phyloP scores from a whole-genome alignment of 1,140 invertebrate species.

The Drosophila rufa region DNA sequence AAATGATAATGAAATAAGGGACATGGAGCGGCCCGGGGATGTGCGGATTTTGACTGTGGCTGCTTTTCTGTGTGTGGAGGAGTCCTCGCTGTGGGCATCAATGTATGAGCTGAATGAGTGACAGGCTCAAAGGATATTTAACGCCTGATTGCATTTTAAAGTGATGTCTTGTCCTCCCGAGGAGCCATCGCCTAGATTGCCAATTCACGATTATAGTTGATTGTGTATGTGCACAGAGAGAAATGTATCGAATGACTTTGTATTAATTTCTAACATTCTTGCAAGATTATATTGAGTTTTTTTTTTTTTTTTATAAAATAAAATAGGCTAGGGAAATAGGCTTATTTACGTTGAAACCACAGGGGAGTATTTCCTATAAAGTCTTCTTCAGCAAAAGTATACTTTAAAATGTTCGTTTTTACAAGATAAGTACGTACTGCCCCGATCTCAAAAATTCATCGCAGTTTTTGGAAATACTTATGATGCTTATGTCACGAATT shows the following conservation, averaged over 20 bases:
- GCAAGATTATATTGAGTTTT: too few species aligned
- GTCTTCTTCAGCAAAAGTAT: too few species aligned
- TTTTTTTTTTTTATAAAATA: too few species aligned
- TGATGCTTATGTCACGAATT: too few species aligned
- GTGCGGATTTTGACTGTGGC: constrained; percentile 21
- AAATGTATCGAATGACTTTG: not conserved
- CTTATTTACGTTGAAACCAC: not conserved
- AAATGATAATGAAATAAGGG: constrained; percentile 53
- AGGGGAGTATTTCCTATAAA: not conserved
- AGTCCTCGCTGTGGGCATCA: constrained; percentile 36
- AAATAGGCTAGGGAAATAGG: not conserved
- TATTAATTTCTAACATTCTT: not conserved
- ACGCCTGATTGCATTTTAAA: constrained; percentile 75
- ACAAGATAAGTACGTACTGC: too few species aligned
- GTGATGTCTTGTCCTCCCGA: constrained; percentile 52
- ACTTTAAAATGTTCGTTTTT: too few species aligned
- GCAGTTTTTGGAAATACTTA: too few species aligned
- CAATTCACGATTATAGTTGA: constrained; percentile 44
- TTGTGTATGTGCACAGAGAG: constrained; percentile 22
- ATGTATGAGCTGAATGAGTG: constrained; percentile 65
- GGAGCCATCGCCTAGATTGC: constrained; percentile 51
- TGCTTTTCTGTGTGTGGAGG: constrained; percentile 1
- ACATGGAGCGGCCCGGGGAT: not conserved
- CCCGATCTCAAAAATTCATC: too few species aligned
- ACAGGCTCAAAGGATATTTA: constrained; percentile 76